Evolutionary conservation across 2,888 invertebrate genomes (phyloP).

Genomic region (Hypolimnas misippus): DNA sequence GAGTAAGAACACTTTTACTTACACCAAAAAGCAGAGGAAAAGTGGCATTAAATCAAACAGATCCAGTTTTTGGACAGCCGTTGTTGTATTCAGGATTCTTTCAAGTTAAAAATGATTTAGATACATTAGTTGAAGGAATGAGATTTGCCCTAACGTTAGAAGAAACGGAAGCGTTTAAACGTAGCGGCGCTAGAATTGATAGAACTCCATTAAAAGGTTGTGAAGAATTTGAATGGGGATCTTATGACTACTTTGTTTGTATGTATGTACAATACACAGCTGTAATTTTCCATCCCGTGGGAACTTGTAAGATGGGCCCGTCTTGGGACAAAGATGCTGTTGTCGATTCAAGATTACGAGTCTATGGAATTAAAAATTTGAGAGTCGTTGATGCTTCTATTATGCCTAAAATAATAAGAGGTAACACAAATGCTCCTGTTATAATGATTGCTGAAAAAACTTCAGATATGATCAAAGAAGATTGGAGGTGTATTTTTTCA

Average conservation of each 20-base stretch:
- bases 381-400: constrained; percentile 88
- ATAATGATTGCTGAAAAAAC: constrained; percentile 95
- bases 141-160: neutral
- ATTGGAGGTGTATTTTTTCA: constrained; percentile 47
- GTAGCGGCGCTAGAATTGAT: constrained; percentile 82
- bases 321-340: constrained; percentile 85
- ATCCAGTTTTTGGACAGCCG: constrained; percentile 89
- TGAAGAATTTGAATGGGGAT: constrained; percentile 80
- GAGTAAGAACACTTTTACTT: constrained; percentile 85
- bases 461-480: constrained; percentile 89
- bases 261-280: constrained; percentile 86
- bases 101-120: constrained; percentile 82
- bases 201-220: constrained; percentile 85
- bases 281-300: constrained; percentile 88
- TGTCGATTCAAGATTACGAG: constrained; percentile 85
- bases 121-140: neutral
- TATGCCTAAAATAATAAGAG: constrained; percentile 86
- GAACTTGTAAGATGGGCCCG: constrained; percentile 89
- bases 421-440: constrained; percentile 92
- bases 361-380: constrained; percentile 85
- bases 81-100: constrained; percentile 89
- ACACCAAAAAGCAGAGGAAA: constrained; percentile 86
- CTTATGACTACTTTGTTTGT: constrained; percentile 87
- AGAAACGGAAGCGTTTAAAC: constrained; percentile 27
- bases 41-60: constrained; percentile 85